A percentile compares a stretch with the other conserved stretches of the same genome.
phyloP scores from a whole-genome alignment of 2,888 invertebrate species.

The Drosophila niveifrons region DNA sequence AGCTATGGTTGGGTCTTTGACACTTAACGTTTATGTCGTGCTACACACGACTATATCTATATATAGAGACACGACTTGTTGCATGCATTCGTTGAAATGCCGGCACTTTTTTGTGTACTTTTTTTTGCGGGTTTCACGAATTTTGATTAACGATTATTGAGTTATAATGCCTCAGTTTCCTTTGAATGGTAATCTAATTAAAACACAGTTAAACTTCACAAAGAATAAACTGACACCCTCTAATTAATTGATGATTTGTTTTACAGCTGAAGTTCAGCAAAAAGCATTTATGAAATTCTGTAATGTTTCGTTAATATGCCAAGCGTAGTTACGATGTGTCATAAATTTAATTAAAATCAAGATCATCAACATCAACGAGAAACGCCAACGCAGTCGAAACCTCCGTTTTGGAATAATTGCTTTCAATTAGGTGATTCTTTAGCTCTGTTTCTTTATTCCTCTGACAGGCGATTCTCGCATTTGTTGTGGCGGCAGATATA shows the following conservation, averaged over 20 bases:
- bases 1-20: constrained; percentile 77
- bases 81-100: constrained; percentile 55
- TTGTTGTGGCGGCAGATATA: constrained; percentile 34
- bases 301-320: neutral
- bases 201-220: constrained; percentile 11
- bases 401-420: constrained; percentile 59
- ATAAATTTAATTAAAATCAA: constrained; percentile 59
- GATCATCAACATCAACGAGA: constrained; percentile 35
- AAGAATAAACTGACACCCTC: neutral
- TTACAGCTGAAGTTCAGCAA: neutral
- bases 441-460: constrained; percentile 6
- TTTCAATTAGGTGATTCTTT: constrained; percentile 57
- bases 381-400: constrained; percentile 21
- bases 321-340: constrained; percentile 8
- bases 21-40: constrained; percentile 53
- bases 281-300: neutral
- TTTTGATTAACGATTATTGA: constrained; percentile 51
- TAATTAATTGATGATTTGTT: neutral
- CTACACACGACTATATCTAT: constrained; percentile 30
- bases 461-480: constrained; percentile 17
- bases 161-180: constrained; percentile 38
- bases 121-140: constrained; percentile 28
- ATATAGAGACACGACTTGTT: constrained; percentile 51
- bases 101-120: constrained; percentile 33
- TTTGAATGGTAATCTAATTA: constrained; percentile 23